Evolutionary conservation across 2,888 invertebrate genomes (phyloP), one percentile per base, ranked within the genome.

Genomic region (Phaonia tiefii): DNA sequence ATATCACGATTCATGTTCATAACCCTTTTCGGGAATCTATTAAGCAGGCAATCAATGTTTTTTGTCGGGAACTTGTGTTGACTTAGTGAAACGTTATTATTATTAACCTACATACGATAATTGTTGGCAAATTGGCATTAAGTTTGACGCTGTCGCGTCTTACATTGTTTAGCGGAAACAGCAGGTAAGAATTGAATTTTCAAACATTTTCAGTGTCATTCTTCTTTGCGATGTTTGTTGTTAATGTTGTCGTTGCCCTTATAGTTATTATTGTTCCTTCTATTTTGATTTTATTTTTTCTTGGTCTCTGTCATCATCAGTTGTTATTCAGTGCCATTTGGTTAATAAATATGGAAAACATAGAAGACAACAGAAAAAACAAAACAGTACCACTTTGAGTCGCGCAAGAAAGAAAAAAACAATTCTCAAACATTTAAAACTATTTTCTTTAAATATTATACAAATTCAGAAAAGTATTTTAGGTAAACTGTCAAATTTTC

Each of bases 141-240:
- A 10, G 37, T 22, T 49, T 13, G 10, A 60, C 60, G 54, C n/a
- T 31, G 15, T 63, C 17, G 8, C 20, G 11, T 7, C 25, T 46
- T n/a, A 4, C 63, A 70, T 77, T 51, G 37, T 70, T 80, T 73
- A 51, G 17, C 17, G 10, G 7, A 44, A 75, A 46, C n/a, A 51
- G 39, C 74, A 81, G 81, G 81, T 81, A 78, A 78, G 81, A 75
- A 81, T 72, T 72, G 58, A 56, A 75, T 78, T 81, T 81, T 75
- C 51, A 51, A 69, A 56, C 11, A 54, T 39, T 81, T 81, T 81
- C 78, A 81, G 60, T 81, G 78, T 20, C 81, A 81, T 72, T 67
- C 42, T 46, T 13, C 10, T 54, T 11, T 42, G 42, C n/a, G 54
- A 46, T 15, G 11, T 22, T 54, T 22, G 22, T 54, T 60, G 13